Percentiles rank a stretch among this genome's conserved stretches.
Conservation (phyloP, 2,113 vertebrate species). For the Hemiprocne comata region DNA sequence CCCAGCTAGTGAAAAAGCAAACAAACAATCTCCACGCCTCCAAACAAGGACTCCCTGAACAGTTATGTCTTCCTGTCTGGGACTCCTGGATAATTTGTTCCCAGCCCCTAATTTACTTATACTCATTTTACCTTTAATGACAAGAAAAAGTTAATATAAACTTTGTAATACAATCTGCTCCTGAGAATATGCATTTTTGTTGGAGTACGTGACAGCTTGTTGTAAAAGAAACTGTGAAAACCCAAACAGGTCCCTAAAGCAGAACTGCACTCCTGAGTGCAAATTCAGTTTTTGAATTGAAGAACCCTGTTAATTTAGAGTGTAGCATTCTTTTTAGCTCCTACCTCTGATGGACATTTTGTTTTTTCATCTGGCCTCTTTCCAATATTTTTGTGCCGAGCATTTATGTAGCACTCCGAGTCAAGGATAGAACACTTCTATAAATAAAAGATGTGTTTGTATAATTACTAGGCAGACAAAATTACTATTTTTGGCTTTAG, state of each 20-base stretch:
- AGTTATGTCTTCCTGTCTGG: background rate
- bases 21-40: background rate
- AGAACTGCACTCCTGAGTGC: background rate
- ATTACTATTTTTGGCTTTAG: background rate
- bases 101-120: background rate
- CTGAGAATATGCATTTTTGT: background rate
- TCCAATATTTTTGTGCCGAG: constrained; percentile 11
- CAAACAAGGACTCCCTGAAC: background rate
- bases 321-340: background rate
- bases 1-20: background rate
- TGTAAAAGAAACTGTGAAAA: background rate
- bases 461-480: constrained; percentile 37
- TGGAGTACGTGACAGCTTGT: background rate
- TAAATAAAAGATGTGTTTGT: constrained; percentile 39
- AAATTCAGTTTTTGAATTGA: background rate
- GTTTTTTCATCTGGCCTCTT: background rate
- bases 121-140: background rate
- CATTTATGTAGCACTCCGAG: background rate
- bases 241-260: background rate
- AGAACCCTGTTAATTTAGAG: background rate
- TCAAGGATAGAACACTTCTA: constrained; percentile 6
- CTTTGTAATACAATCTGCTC: background rate
- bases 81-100: background rate
- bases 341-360: background rate
- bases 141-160: background rate